Evolutionary conservation across 1,140 invertebrate genomes (phyloP).

Genomic region (Lineus longissimus): DNA sequence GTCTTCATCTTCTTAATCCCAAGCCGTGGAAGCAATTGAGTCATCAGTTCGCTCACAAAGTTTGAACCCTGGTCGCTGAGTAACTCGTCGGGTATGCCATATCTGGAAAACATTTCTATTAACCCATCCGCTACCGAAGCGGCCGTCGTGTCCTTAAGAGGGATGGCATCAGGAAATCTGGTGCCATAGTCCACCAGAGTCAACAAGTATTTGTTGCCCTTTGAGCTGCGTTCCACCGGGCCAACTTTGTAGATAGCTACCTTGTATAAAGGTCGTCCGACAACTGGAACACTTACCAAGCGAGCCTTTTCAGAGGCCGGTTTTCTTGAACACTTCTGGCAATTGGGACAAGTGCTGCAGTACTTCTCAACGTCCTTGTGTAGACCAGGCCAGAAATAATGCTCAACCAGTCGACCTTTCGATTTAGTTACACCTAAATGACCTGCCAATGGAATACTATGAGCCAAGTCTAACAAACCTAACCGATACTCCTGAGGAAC

Average conservation of each 20-base stretch:
- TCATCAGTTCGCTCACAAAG: slow-evolving; percentile 19
- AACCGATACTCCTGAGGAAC: slow-evolving; percentile 10
- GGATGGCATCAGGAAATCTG: slow-evolving; percentile 23
- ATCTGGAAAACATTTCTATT: slow-evolving; percentile 14
- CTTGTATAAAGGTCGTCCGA: slow-evolving; percentile 17
- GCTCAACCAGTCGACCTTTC: not conserved
- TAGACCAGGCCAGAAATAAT: slow-evolving; percentile 24
- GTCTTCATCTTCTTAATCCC: not conserved
- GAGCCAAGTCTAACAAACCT: slow-evolving; percentile 7
- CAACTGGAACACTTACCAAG: slow-evolving; percentile 17
- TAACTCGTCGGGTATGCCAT: slow-evolving; percentile 12
- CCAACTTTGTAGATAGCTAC: slow-evolving; percentile 19
- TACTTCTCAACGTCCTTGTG: slow-evolving; percentile 4
- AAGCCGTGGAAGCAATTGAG: slow-evolving; percentile 12
- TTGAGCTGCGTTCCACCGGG: slow-evolving; percentile 19
- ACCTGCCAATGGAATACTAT: too few species aligned
- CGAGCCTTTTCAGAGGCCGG: slow-evolving; percentile 12
- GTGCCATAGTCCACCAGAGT: slow-evolving; percentile 22
- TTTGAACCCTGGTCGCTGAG: slow-evolving; percentile 21
- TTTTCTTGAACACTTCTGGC: slow-evolving; percentile 21
- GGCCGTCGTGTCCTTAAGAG: not conserved
- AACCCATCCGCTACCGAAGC: slow-evolving; percentile 12
- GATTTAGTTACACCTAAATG: slow-evolving; percentile 14
- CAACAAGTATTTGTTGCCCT: slow-evolving; percentile 19
- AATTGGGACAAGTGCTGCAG: slow-evolving; percentile 20